Conservation (phyloP, 2,888 invertebrate genomes). For the Lithodes maja region DNA sequence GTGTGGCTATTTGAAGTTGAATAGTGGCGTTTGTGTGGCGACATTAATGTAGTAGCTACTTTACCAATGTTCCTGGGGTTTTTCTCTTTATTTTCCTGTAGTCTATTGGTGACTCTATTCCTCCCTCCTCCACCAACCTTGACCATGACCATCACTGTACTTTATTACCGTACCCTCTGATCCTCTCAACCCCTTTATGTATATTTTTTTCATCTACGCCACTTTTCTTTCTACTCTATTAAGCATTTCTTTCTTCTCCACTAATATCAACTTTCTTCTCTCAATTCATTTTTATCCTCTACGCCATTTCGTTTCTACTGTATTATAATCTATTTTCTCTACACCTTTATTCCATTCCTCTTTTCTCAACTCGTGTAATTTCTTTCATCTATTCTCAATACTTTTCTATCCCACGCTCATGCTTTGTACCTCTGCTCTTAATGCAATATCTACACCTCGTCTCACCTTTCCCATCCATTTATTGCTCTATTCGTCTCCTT, state of each 20-base stretch:
- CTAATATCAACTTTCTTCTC: background rate
- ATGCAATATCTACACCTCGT: background rate
- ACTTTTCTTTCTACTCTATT: background rate
- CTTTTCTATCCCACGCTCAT: background rate
- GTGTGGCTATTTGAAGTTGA: too few relatives aligned
- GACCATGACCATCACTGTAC: too few relatives aligned
- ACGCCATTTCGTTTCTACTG: background rate
- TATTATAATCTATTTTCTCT: background rate
- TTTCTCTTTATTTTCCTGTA: background rate
- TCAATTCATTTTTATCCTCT: background rate
- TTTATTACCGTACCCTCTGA: too few relatives aligned
- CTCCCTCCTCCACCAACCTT: background rate
- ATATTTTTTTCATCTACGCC: background rate
- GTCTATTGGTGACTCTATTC: constrained; percentile 11
- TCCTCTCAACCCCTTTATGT: background rate
- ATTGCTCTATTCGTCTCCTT: background rate
- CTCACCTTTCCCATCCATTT: background rate
- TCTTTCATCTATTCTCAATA: background rate
- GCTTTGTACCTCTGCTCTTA: background rate
- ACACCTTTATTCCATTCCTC: background rate
- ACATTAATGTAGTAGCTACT: background rate
- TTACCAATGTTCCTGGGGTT: background rate
- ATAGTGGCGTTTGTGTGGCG: too few relatives aligned
- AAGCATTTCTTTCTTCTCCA: background rate
- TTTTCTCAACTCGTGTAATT: background rate